Base-by-base conservation (phyloP, 2,888 invertebrate genomes). In the Cryptus viduatorius region DNA sequence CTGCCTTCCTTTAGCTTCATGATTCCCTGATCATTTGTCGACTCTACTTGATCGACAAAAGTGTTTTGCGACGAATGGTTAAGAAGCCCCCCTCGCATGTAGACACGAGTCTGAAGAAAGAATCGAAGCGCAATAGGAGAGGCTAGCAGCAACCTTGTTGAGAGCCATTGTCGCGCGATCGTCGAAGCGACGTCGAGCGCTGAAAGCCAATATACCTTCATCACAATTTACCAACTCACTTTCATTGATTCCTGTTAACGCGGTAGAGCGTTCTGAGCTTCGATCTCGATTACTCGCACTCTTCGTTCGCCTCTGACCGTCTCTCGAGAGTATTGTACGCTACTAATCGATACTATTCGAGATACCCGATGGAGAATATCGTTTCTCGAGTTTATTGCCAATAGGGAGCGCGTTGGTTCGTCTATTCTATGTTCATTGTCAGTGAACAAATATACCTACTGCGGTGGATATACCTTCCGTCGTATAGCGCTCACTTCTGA, bases 11-110 rank as follows among this genome's bases (percentile, higher is more conserved):
- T 19, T 12, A 3, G 53, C 42, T 5, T 88, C 84, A 88, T 93
- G 89, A 42, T 89, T 76, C 75, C 92, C 91, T 85, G 85, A 85
- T 90, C 65, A 76, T 89, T 86, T 86, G 90, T 89, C 90, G 91
- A 90, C 92, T 92, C 92, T 92, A 92, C 91, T 91, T 90, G 92
- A 92, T 92, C 92, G 91, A 91, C 92, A 92, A 92, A 92, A 91
- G 91, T 92, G 91, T 92, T 91, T 92, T 90, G 92, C 90, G 89
- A 89, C 89, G 87, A 89, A 90, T 86, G 89, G 88, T 90, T 89
- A 88, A 88, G 86, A 86, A 86, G 86, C 84, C 86, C 87, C 86
- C 84, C 86, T 86, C 86, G 86, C 87, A 87, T 84, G 87, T 86
- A 88, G 87, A 87, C 84, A 85, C 85, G 71, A 73, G 84, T 84